Conservation (phyloP, 2,797 vertebrate species). For the Delichon dasypus region DNA sequence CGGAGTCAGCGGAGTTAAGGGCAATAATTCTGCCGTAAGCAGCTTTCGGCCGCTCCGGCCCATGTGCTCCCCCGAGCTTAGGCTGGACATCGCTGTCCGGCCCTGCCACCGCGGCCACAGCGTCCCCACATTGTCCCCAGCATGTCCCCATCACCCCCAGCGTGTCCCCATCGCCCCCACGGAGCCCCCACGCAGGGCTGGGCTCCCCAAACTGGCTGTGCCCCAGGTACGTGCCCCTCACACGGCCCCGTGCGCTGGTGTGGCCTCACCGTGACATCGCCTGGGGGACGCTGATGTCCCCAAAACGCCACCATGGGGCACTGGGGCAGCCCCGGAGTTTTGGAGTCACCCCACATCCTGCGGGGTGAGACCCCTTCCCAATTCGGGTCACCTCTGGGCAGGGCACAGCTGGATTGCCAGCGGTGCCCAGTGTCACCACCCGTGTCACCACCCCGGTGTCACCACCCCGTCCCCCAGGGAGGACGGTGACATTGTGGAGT, state of each 20-base stretch:
- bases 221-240: rapidly evolving
- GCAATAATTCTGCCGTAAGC: constrained; percentile 58
- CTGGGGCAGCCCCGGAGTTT: neutral
- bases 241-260: rapidly evolving
- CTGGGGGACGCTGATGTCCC: rapidly evolving
- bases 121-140: rapidly evolving
- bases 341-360: neutral
- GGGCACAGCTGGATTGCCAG: neutral
- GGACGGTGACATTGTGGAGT: rapidly evolving
- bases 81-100: neutral
- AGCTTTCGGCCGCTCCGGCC: constrained; percentile 44
- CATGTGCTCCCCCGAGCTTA: constrained; percentile 22
- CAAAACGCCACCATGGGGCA: rapidly evolving
- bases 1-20: constrained; percentile 52
- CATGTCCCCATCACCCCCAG: neutral
- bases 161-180: rapidly evolving
- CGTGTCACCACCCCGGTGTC: neutral
- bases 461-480: neutral
- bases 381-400: neutral
- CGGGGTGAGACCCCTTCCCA: neutral
- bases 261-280: rapidly evolving
- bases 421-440: rapidly evolving
- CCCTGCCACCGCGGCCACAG: rapidly evolving
- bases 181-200: rapidly evolving
- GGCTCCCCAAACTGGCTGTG: rapidly evolving